phyloP scores from a whole-genome alignment of 2,113 vertebrate genomes.

The Leucoraja erinaceus region DNA sequence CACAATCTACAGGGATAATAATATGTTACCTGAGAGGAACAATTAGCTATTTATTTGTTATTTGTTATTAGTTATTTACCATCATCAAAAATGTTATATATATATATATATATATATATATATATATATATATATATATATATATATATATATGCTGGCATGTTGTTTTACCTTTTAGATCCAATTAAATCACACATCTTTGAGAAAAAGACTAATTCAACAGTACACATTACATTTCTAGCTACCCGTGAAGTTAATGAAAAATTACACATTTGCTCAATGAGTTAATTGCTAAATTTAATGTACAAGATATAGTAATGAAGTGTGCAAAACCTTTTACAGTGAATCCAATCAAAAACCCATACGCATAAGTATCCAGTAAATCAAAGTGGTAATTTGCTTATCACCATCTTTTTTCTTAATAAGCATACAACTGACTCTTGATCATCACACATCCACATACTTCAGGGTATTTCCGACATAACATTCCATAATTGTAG shows the following conservation, averaged over 20 bases:
- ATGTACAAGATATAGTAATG: background rate
- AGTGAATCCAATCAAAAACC: background rate
- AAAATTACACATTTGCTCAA: background rate
- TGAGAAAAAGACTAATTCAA: background rate
- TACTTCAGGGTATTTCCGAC: background rate
- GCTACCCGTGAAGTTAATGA: background rate
- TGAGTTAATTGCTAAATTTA: slow-evolving; percentile 14
- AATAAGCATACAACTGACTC: background rate
- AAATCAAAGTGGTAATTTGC: background rate
- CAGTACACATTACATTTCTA: background rate
- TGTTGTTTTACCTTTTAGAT: background rate
- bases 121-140: too few relatives aligned
- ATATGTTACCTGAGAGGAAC: too few relatives aligned
- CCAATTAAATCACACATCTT: background rate
- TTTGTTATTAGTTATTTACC: too few relatives aligned
- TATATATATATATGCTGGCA: background rate
- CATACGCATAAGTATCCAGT: background rate
- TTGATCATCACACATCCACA: background rate
- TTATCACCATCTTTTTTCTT: background rate
- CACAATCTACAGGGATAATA: too few relatives aligned
- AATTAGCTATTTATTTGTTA: too few relatives aligned
- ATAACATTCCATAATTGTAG: background rate
- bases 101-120: too few relatives aligned
- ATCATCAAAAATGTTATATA: too few relatives aligned
- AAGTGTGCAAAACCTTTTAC: background rate